phyloP scores from a whole-genome alignment of 53 echinoderm and acorn worm genomes.

The Actinopyga echinites region DNA sequence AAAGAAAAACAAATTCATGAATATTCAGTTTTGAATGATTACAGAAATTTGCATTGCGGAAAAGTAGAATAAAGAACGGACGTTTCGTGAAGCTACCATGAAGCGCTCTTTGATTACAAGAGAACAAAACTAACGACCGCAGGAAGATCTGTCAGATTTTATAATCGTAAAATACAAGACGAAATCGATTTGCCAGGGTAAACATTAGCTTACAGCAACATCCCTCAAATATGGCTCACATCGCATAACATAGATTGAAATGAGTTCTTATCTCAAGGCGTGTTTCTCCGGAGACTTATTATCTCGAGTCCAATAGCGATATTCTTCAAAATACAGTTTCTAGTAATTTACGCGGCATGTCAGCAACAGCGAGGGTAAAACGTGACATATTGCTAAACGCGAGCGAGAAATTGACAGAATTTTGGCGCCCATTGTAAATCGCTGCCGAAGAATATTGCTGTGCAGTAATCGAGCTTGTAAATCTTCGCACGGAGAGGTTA shows the following conservation, averaged over 20 bases:
- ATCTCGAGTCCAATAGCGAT: slow-evolving; percentile 20
- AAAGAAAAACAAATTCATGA: too few species aligned
- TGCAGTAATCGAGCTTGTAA: not conserved
- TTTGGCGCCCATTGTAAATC: slow-evolving; percentile 46
- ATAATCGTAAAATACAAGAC: slow-evolving; percentile 29
- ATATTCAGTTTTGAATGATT: too few species aligned
- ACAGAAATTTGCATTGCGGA: too few species aligned
- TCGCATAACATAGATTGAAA: not conserved
- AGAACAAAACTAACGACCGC: slow-evolving; percentile 15
- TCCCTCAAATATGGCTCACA: slow-evolving; percentile 3
- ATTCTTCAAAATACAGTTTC: slow-evolving; percentile 34
- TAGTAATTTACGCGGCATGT: slow-evolving; percentile 43
- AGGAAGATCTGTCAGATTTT: slow-evolving; percentile 23
- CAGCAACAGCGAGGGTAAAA: slow-evolving; percentile 26
- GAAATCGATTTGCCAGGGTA: slow-evolving; percentile 17
- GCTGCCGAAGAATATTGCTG: slow-evolving; percentile 25
- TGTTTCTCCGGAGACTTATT: slow-evolving; percentile 22
- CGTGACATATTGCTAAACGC: slow-evolving; percentile 33
- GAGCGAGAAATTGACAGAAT: slow-evolving; percentile 40
- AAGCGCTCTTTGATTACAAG: not conserved
- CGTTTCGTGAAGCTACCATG: too few species aligned
- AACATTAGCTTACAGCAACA: slow-evolving; percentile 32
- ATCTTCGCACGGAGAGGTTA: slow-evolving; percentile 35
- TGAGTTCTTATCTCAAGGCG: slow-evolving; percentile 20
- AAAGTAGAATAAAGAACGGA: too few species aligned